A percentile compares a stretch with the other conserved stretches of the same genome.
Evolutionary conservation across 2,888 invertebrate genomes (phyloP).

Genomic region (Alentia gelatinosa): DNA sequence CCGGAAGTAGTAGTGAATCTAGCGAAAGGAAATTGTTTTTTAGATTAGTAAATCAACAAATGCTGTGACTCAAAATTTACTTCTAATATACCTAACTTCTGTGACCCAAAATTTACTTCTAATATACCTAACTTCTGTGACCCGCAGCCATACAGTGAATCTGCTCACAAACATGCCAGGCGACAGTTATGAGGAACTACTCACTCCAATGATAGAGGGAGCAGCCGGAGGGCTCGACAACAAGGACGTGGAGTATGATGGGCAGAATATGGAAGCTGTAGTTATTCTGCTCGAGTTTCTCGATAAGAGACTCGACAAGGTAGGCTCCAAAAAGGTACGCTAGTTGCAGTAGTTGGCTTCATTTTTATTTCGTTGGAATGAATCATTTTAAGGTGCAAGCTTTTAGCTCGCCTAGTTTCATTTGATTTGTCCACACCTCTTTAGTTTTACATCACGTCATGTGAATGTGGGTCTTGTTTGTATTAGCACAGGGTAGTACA

Average conservation of each 20-base stretch:
- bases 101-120: not conserved
- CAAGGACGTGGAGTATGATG: slow-evolving; percentile 84
- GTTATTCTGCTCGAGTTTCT: slow-evolving; percentile 87
- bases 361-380: not conserved
- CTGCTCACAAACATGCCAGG: slow-evolving; percentile 91
- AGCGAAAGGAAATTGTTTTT: too few relatives aligned
- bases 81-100: not conserved
- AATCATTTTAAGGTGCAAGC: too few relatives aligned
- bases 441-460: too few relatives aligned
- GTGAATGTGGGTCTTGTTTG: too few relatives aligned
- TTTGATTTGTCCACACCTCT: too few relatives aligned
- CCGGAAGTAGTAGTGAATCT: too few relatives aligned
- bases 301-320: slow-evolving; percentile 84
- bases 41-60: too few relatives aligned
- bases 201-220: slow-evolving; percentile 83
- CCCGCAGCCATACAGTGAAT: slow-evolving; percentile 90
- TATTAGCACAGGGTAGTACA: too few relatives aligned
- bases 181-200: slow-evolving; percentile 87
- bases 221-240: slow-evolving; percentile 75
- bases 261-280: slow-evolving; percentile 89
- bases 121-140: slow-evolving; percentile 33
- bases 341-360: not conserved
- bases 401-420: too few relatives aligned
- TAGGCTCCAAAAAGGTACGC: slow-evolving; percentile 46
- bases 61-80: too few relatives aligned